These are phyloP conservation scores for Parnassius apollo DNA, from an alignment of 2,888 invertebrate genomes.

Conservation along the genomic window DNA sequence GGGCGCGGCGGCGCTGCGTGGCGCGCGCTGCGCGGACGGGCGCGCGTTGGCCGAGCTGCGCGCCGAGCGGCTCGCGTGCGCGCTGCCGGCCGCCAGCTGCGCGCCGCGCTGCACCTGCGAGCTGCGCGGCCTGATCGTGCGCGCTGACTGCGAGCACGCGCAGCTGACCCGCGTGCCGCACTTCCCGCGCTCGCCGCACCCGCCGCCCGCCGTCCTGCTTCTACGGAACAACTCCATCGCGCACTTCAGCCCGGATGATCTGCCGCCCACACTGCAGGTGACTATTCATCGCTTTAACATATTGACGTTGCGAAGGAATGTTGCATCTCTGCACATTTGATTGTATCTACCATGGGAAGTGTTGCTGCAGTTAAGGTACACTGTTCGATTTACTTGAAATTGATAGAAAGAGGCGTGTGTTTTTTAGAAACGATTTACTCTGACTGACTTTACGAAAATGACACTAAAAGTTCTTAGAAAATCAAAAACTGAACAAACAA, in stretches of 20 bases:
- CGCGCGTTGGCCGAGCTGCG: constrained; percentile 27
- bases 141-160: constrained; percentile 30
- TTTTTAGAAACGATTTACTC: too few species aligned
- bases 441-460: too few species aligned
- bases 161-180: constrained; percentile 29
- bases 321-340: too few species aligned
- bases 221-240: constrained; percentile 31
- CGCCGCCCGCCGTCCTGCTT: constrained; percentile 18
- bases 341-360: too few species aligned
- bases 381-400: too few species aligned
- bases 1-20: constrained; percentile 27
- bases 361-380: too few species aligned
- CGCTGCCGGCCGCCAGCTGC: constrained; percentile 16
- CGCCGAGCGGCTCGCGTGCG: constrained; percentile 14
- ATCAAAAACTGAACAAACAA: too few species aligned
- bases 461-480: too few species aligned
- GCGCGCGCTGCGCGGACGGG: constrained; percentile 24
- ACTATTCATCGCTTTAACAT: too few species aligned
- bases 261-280: constrained; percentile 27
- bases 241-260: constrained; percentile 17
- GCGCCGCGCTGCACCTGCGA: constrained; percentile 27
- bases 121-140: constrained; percentile 19
- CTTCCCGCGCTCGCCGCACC: constrained; percentile 24
- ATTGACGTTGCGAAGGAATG: too few species aligned
- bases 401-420: too few species aligned